phyloP scores from a whole-genome alignment of 64 coral and sea anemone species.

The Hydrozoanthus tunicans region DNA sequence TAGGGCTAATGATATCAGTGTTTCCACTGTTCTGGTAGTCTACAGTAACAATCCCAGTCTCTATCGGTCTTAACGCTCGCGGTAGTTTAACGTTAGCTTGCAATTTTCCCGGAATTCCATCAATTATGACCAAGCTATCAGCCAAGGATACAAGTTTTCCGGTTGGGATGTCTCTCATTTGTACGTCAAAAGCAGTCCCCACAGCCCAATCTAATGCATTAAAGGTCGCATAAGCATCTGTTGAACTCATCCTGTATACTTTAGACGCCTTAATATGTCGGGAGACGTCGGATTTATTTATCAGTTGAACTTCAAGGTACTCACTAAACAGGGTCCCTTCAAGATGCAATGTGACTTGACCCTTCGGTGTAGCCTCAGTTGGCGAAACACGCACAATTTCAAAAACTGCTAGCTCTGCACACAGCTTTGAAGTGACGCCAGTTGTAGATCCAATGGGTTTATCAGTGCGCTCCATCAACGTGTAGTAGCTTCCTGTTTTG shows the following conservation, averaged over 20 bases:
- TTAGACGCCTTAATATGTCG: slow-evolving; percentile 39
- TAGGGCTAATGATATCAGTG: slow-evolving; percentile 65
- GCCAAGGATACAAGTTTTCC: slow-evolving; percentile 19
- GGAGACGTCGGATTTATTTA: slow-evolving; percentile 22
- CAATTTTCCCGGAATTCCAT: slow-evolving; percentile 66
- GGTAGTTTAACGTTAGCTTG: slow-evolving; percentile 47
- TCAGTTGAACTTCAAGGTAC: slow-evolving; percentile 61
- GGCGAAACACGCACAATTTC: slow-evolving; percentile 75
- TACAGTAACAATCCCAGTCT: slow-evolving; percentile 58
- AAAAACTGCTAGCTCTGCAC: slow-evolving; percentile 76
- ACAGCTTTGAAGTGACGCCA: slow-evolving; percentile 58
- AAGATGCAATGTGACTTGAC: slow-evolving; percentile 67
- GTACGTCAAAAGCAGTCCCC: slow-evolving; percentile 46
- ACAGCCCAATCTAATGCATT: slow-evolving; percentile 1
- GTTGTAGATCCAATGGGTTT: background rate
- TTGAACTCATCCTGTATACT: slow-evolving; percentile 80
- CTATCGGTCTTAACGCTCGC: slow-evolving; percentile 26
- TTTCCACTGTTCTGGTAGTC: slow-evolving; percentile 82
- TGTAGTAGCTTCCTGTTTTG: slow-evolving; percentile 60
- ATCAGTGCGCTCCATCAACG: slow-evolving; percentile 57
- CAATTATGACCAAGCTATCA: slow-evolving; percentile 40
- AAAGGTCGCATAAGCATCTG: slow-evolving; percentile 69
- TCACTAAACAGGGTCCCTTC: slow-evolving; percentile 81
- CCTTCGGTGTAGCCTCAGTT: slow-evolving; percentile 50
- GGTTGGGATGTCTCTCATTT: slow-evolving; percentile 36